A percentile compares a stretch with the other conserved stretches of the same genome.
Conservation (phyloP, 2,113 vertebrate genomes). For the Lethenteron camtschaticum region DNA sequence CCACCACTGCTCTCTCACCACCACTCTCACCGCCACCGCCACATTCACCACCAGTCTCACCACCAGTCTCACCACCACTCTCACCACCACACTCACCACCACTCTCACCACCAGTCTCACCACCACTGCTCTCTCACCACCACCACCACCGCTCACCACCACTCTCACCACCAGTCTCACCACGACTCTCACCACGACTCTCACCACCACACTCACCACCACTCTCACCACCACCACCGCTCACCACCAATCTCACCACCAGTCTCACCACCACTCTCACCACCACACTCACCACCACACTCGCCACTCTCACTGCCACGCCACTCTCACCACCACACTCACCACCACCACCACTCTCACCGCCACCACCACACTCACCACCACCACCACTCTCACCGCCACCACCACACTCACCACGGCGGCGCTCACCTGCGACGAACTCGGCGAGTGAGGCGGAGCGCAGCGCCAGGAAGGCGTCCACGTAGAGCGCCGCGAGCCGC, state of each 20-base stretch:
- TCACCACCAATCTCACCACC: no score
- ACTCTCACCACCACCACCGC: no score
- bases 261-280: background rate
- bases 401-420: background rate
- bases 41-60: no score
- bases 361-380: background rate
- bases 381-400: background rate
- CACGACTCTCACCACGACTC: no score
- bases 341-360: background rate
- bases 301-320: background rate
- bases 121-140: background rate
- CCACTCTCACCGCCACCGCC: no score
- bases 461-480: background rate
- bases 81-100: background rate
- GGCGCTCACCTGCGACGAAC: background rate
- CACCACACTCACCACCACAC: background rate
- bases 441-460: background rate
- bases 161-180: no score
- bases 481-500: background rate
- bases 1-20: no score
- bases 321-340: background rate
- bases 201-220: no score
- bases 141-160: background rate
- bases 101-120: background rate
- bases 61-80: background rate